phyloP scores from a whole-genome alignment of 2,888 invertebrate species.

The Malachius bipustulatus region DNA sequence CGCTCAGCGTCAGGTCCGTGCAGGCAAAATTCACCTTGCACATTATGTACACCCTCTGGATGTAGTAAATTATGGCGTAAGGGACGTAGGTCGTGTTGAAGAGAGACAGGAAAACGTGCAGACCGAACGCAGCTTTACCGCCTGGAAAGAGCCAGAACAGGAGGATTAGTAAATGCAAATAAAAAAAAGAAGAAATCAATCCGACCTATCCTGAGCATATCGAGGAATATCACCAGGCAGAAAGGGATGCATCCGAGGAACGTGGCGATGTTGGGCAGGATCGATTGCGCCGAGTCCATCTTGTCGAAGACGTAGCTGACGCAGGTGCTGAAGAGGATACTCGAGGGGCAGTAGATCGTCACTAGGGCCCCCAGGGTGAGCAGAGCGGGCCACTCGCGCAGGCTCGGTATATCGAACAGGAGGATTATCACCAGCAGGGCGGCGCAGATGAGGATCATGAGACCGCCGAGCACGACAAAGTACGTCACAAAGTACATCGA shows the following conservation, averaged over 20 bases:
- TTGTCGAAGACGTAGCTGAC: conserved; percentile 72
- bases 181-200: conserved; percentile 13
- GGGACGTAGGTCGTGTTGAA: conserved; percentile 71
- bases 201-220: conserved; percentile 60
- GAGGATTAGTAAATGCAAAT: background rate
- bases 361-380: conserved; percentile 53
- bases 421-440: conserved; percentile 53
- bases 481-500: conserved; percentile 64
- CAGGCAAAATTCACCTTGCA: conserved; percentile 60
- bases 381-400: conserved; percentile 57
- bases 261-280: conserved; percentile 64
- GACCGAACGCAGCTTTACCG: conserved; percentile 51
- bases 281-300: conserved; percentile 70
- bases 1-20: conserved; percentile 46
- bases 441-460: conserved; percentile 56
- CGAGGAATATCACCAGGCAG: conserved; percentile 56
- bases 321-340: conserved; percentile 63
- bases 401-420: conserved; percentile 56
- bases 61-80: conserved; percentile 70
- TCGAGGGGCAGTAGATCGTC: conserved; percentile 60
- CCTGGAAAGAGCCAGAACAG: conserved; percentile 38
- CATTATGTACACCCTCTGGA: conserved; percentile 62
- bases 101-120: conserved; percentile 62
- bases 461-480: conserved; percentile 56
- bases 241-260: conserved; percentile 67